Conservation (phyloP, 2,797 vertebrate species). For the Carcharodon carcharias region DNA sequence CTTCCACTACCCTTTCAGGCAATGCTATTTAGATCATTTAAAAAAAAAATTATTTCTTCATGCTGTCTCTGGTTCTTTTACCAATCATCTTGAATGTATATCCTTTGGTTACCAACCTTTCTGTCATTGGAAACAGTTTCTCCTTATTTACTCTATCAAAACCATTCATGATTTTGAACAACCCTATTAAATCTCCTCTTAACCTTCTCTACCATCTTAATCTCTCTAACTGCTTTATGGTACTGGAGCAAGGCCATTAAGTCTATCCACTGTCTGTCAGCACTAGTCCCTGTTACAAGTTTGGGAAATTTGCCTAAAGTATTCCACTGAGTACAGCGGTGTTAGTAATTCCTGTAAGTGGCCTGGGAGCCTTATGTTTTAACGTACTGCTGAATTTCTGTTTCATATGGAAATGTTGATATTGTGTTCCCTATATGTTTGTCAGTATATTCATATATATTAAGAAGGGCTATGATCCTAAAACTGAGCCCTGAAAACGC, state of each 20-base stretch:
- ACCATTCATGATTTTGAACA: too few relatives aligned
- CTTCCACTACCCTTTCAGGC: too few relatives aligned
- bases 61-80: too few relatives aligned
- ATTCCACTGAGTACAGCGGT: not conserved
- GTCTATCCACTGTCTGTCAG: not conserved
- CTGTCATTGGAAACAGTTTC: too few relatives aligned
- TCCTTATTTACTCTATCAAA: too few relatives aligned
- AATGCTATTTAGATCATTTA: too few relatives aligned
- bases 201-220: not conserved
- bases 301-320: too few relatives aligned
- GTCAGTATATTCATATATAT: not conserved
- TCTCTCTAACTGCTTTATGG: not conserved
- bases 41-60: too few relatives aligned
- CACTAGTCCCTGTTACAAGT: not conserved
- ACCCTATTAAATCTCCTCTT: too few relatives aligned
- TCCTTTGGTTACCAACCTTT: too few relatives aligned
- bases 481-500: not conserved
- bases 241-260: not conserved
- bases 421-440: not conserved
- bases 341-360: not conserved
- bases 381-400: not conserved
- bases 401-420: not conserved
- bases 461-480: not conserved
- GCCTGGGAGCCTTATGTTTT: not conserved
- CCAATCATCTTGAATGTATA: too few relatives aligned